phyloP scores from a whole-genome alignment of 1,140 invertebrate species.

The Rhizoglyphus robini region DNA sequence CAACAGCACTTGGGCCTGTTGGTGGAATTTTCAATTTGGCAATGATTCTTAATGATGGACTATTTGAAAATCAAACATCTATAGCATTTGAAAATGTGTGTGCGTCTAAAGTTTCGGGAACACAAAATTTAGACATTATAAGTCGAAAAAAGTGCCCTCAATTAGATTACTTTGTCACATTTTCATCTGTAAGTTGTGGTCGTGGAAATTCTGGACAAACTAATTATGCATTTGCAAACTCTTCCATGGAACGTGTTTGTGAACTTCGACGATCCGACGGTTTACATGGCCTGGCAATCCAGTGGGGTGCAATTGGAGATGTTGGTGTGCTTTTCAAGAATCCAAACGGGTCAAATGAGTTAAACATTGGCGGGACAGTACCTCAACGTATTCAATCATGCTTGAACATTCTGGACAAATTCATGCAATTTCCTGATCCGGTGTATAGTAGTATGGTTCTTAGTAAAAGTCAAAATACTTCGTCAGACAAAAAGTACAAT shows the following conservation, averaged over 20 bases:
- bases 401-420: constrained; percentile 63
- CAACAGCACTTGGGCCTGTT: constrained; percentile 52
- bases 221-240: constrained; percentile 93
- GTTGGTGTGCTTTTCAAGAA: constrained; percentile 77
- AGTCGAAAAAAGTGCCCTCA: constrained; percentile 57
- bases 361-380: constrained; percentile 73
- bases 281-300: constrained; percentile 65
- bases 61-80: constrained; percentile 72
- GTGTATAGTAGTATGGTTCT: constrained; percentile 18
- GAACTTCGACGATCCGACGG: constrained; percentile 63
- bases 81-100: constrained; percentile 57
- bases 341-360: constrained; percentile 72
- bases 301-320: constrained; percentile 94
- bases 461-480: constrained; percentile 38
- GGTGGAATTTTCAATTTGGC: constrained; percentile 91
- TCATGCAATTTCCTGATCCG: constrained; percentile 35
- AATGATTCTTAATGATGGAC: constrained; percentile 61
- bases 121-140: constrained; percentile 55
- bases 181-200: constrained; percentile 86
- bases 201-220: constrained; percentile 84
- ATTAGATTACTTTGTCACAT: constrained; percentile 78
- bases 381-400: constrained; percentile 82
- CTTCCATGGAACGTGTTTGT: constrained; percentile 83
- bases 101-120: constrained; percentile 46
- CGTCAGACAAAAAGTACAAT: constrained; percentile 34